Evolutionary conservation across 2,113 vertebrate species (phyloP), one percentile per base, ranked within the genome.

Genomic region (Ciconia maguari): DNA sequence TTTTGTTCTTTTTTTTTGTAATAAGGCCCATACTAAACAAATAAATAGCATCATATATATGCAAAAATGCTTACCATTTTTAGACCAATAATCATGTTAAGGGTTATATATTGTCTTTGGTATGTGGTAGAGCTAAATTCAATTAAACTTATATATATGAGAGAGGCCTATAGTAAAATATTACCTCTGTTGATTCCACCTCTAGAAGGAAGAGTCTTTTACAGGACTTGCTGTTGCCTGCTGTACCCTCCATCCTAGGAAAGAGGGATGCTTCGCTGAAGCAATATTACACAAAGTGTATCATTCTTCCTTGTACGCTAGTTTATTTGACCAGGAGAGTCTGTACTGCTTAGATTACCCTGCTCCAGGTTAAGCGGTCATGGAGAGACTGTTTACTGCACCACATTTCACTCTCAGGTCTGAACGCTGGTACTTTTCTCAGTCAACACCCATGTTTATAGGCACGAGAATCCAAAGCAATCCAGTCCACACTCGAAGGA

Each of bases 401-500:
- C 13, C 44, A 0, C 49, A 1, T 49, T 57, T 30, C 38, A 5
- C 54, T 64, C 30, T 14, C 9, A 2, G 11, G 22, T 34, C 58
- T 62, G 30, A 66, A 30, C 2, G 0, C 32, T 11, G 82, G 26
- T 21, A 14, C 72, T 61, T 25, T 25, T 21, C 41, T 29, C 25
- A 2, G 54, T 9, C 79, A 41, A 36, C 68, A 60, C 29, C 32
- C 6, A 7, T 34, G 60, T 7, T 27, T 44, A 24, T 16, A 15
- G 27, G 46, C 76, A 5, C 3, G 6, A 55, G 29, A 48, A 65
- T 30, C 15, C 62, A 8, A 42, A 64, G 79, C 83, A 15, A 13
- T 27, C n/a, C 58, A 4, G 18, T 26, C 44, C 55, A 3, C 6
- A 4, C 74, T n/a, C 0, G 1, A 55, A 38, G 46, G 52, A 58